A percentile compares a stretch with the other conserved stretches of the same genome.
Evolutionary conservation across 1,140 invertebrate genomes (phyloP).

Genomic region (Laupala kohalensis): DNA sequence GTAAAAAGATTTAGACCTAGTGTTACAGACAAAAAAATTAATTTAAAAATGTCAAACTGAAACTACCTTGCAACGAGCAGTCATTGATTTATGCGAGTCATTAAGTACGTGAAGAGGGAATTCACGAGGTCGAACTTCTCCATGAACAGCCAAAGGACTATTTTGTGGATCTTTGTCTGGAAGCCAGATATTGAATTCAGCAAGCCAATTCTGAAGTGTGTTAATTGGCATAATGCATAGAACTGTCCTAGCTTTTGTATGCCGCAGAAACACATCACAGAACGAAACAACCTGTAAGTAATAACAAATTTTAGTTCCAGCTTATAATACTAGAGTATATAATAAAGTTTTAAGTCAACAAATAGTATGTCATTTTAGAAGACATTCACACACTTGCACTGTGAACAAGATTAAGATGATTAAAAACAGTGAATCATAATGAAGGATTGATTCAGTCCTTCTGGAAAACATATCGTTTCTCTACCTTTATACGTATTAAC

Average conservation of each 20-base stretch:
- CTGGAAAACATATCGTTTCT: too few species aligned
- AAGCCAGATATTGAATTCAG: slow-evolving; percentile 95
- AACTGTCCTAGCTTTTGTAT: slow-evolving; percentile 77
- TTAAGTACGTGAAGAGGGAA: slow-evolving; percentile 85
- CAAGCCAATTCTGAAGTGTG: slow-evolving; percentile 95
- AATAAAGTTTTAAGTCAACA: too few species aligned
- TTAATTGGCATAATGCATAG: slow-evolving; percentile 98
- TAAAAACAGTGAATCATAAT: too few species aligned
- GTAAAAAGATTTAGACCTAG: too few species aligned
- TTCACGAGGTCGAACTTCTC: slow-evolving; percentile 50
- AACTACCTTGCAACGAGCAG: slow-evolving; percentile 61
- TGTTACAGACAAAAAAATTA: too few species aligned
- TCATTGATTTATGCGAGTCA: slow-evolving; percentile 85
- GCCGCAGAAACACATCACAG: slow-evolving; percentile 86
- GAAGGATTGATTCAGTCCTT: too few species aligned
- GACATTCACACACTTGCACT: too few species aligned
- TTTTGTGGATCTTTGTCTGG: slow-evolving; percentile 33
- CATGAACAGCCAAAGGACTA: slow-evolving; percentile 37
- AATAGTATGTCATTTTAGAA: too few species aligned
- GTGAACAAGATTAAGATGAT: too few species aligned
- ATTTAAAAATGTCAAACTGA: too few species aligned
- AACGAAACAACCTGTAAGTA: slow-evolving; percentile 63
- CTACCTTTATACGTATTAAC: too few species aligned
- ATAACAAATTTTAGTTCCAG: not conserved
- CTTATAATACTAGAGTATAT: not conserved